These are phyloP conservation scores for Anorthoa munda DNA, from an alignment of 2,888 invertebrate genomes.

Conservation along the genomic window DNA sequence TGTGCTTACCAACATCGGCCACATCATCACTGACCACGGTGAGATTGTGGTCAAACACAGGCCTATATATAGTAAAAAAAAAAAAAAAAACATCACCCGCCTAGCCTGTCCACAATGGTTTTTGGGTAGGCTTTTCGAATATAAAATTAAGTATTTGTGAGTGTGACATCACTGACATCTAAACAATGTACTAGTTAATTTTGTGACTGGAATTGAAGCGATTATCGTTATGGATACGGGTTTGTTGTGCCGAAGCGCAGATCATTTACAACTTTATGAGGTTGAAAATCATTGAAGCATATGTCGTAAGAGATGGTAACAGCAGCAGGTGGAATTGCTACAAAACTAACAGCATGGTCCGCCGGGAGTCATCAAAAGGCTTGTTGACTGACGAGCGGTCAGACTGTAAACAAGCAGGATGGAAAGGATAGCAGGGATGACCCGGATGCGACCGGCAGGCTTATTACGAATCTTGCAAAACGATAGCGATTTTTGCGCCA, in stretches of 20 bases:
- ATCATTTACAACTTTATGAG: background rate
- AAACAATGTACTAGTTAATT: background rate
- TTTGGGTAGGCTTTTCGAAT: background rate
- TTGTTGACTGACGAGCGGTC: constrained; percentile 22
- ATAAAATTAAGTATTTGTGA: background rate
- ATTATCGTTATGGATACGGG: too few relatives aligned
- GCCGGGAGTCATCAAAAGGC: constrained; percentile 3
- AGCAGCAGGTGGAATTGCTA: background rate
- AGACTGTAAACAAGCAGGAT: constrained; percentile 12
- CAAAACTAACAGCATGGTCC: constrained; percentile 12
- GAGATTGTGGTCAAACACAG: too few relatives aligned
- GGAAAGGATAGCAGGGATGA: background rate
- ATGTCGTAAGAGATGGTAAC: background rate
- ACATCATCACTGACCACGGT: too few relatives aligned
- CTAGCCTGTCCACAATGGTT: background rate
- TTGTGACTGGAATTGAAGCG: background rate
- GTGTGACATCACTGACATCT: background rate
- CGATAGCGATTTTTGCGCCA: too few relatives aligned
- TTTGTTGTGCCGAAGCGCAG: background rate
- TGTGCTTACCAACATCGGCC: too few relatives aligned
- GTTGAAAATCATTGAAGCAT: background rate
- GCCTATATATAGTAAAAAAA: too few relatives aligned
- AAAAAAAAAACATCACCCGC: too few relatives aligned
- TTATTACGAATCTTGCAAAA: too few relatives aligned
- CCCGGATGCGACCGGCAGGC: background rate